Evolutionary conservation across 2,797 vertebrate species (phyloP).

Genomic region (Garrulus glandarius): DNA sequence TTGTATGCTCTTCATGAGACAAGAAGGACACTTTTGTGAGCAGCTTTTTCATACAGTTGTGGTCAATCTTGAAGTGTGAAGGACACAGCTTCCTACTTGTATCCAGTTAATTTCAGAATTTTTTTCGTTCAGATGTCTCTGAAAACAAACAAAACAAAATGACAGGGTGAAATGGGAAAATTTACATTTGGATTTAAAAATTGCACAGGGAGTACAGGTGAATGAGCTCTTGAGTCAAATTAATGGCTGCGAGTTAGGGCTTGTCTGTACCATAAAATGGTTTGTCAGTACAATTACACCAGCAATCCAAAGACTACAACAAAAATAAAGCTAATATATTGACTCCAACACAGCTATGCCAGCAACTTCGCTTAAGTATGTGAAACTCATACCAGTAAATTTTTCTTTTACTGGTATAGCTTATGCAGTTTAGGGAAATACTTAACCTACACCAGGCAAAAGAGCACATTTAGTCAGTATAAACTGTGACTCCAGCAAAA

Average conservation of each 20-base stretch:
- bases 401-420: neutral
- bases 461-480: neutral
- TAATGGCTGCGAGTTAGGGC: neutral
- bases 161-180: neutral
- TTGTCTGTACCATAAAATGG: neutral
- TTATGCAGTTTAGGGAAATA: neutral
- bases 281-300: constrained; percentile 6
- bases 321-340: neutral
- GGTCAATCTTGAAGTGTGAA: neutral
- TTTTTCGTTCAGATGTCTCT: constrained; percentile 65
- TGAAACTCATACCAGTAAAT: neutral
- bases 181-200: neutral
- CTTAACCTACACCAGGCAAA: fast-evolving
- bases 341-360: neutral
- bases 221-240: neutral
- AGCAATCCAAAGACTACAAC: neutral
- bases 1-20: neutral
- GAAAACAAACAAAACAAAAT: constrained; percentile 47
- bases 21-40: neutral
- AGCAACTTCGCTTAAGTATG: neutral
- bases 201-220: neutral
- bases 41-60: constrained; percentile 14
- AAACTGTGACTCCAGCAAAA: neutral
- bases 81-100: neutral
- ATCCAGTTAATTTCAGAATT: constrained; percentile 26